Evolutionary conservation across 2,888 invertebrate genomes (phyloP).

Genomic region (Coremacera marginata): DNA sequence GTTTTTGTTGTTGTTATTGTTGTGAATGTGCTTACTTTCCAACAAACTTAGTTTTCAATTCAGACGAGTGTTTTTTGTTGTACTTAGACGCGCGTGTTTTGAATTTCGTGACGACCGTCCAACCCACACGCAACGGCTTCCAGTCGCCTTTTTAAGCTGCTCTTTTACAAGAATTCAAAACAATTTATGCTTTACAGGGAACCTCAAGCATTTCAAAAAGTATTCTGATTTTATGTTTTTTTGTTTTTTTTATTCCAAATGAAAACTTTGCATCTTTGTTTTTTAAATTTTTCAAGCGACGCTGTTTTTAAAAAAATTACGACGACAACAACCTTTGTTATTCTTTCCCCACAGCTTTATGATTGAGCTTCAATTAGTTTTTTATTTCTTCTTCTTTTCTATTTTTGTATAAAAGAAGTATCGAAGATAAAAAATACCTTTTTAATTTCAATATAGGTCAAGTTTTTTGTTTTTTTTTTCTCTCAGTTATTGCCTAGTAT

Average conservation of each 20-base stretch:
- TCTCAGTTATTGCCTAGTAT: neutral
- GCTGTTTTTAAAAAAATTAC: no score
- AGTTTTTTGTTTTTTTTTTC: conserved; percentile 2
- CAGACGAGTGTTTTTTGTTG: neutral
- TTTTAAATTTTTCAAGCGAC: no score
- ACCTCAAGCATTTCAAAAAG: no score
- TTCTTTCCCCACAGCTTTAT: no score
- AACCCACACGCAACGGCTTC: neutral
- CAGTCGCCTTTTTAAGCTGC: neutral
- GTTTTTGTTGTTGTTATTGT: neutral
- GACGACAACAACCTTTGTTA: no score
- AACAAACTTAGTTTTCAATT: neutral
- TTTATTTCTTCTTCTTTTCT: no score
- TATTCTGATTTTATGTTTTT: neutral
- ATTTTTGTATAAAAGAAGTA: neutral
- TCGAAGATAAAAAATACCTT: neutral
- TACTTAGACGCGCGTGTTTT: neutral
- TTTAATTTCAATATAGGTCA: conserved; percentile 1
- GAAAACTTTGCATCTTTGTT: neutral
- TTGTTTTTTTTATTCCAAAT: neutral
- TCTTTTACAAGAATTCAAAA: neutral
- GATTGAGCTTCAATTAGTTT: no score
- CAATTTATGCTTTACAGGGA: no score
- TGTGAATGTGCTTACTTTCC: neutral
- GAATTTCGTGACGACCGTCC: neutral